Evolutionary conservation across 1,140 invertebrate genomes (phyloP), one percentile per base, ranked within the genome.

Genomic region (Lepidostoma basale): DNA sequence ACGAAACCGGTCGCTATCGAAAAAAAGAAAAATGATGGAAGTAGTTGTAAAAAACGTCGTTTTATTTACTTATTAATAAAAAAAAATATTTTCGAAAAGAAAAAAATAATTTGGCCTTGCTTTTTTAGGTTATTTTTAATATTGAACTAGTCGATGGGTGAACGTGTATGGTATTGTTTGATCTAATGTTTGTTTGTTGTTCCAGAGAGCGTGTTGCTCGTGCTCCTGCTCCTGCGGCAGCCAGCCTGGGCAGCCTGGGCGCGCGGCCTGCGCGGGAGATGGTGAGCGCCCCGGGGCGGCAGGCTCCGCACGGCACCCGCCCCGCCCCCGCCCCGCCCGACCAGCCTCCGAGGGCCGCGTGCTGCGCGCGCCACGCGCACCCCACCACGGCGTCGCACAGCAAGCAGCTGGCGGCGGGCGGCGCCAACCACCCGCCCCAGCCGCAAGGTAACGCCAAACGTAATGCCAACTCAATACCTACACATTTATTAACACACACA

Each of bases 361-460:
- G 76, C 74, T 74, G 67, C 76, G 74, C 66, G 77, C 76, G 77
- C 74, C 68, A 62, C 74, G 72, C 68, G 72, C 62, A 45, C 72
- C 62, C 66, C 81, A 87, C 86, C 80, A 92, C 92, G 87, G 91
- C 92, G 85, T 88, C 90, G 74, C 90, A 90, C 82, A 90, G 89
- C 82, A 91, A 92, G 80, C 83, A 85, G 80, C 79, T 82, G 77
- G 84, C 79, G 83, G 84, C 82, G 83, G 86, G 76, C 83, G 87
- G 79, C 85, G 84, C 80, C 86, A 89, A 85, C 86, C 81, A 82
- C 80, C 81, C 81, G 80, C 87, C 77, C 88, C 85, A 86, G 85
- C 85, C 85, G 85, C 85, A 86, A 86, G 85, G 84, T 85, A 87
- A 80, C 76, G 74, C 75, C 79, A 83, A 82, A 83, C 82, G 80